Evolutionary conservation across 2,888 invertebrate genomes (phyloP), one percentile per base, ranked within the genome.

Genomic region (Rotaria sp.): DNA sequence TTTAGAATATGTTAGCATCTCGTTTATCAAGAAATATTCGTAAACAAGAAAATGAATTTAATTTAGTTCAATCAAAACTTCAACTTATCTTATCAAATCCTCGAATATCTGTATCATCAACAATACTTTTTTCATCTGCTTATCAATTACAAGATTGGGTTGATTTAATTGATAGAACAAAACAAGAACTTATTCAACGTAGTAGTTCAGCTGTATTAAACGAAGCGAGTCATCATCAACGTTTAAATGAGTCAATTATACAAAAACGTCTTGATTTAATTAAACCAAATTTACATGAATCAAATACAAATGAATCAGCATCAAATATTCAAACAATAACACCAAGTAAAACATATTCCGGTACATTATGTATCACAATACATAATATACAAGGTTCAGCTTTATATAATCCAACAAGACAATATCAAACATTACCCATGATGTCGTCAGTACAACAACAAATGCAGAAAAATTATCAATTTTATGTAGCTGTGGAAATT

Each of bases 111-210:
- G 0, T 21, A 26, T 15, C 26, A n/a, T 3, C 41, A 26, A 21
- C 10, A 13, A n/a, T 80, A 13, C 80, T 80, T 13, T 80, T 80
- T 80, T 80, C 80, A 45, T 80, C 80, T 13, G 80, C 80, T 15
- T 80, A 80, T 45, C 80, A 80, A 80, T n/a, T 26, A n/a, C 80
- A 80, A 45, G 80, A 80, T n/a, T 80, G 80, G 80, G 26, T 80
- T 5, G 80, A 80, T 80, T n/a, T 45, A 13, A 80, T 80, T 45
- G 80, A 80, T 45, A 80, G 45, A 80, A 45, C 80, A 13, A 80
- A 80, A 80, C 41, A 80, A 45, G 80, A 80, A 3, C 26, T 80
- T n/a, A 26, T 80, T 8, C 80, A 80, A 45, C 80, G 80, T 45
- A 45, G 80, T 45, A 45, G 26, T 45, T 45, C 80, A 45, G n/a